A percentile compares a stretch with the other conserved stretches of the same genome.
Conservation (phyloP, 2,113 vertebrate genomes). For the Benitochromis conjunctus region DNA sequence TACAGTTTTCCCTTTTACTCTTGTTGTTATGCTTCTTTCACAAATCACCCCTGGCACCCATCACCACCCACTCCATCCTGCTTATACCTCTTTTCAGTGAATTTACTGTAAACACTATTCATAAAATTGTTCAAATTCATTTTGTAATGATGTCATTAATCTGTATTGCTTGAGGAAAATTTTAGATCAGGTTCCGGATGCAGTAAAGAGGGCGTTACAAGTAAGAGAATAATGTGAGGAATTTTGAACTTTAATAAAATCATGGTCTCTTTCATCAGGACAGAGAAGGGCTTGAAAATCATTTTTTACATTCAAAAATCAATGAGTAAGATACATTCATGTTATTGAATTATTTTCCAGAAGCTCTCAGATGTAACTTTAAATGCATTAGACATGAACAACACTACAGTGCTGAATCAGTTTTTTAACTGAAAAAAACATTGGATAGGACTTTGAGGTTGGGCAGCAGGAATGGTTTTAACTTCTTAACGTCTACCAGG, state of each 20-base stretch:
- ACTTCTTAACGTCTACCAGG: background rate
- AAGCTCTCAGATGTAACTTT: background rate
- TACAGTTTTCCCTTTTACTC: too few relatives aligned
- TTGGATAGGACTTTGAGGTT: background rate
- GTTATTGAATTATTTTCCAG: background rate
- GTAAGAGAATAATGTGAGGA: background rate
- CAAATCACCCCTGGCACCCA: background rate
- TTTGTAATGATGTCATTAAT: background rate
- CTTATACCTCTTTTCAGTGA: background rate
- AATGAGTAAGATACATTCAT: background rate
- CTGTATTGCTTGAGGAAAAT: background rate
- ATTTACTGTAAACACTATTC: background rate
- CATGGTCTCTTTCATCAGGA: background rate
- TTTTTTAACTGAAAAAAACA: background rate
- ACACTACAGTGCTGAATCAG: background rate
- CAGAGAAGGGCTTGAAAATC: background rate
- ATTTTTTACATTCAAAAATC: background rate
- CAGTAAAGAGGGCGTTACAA: background rate
- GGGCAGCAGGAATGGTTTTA: background rate
- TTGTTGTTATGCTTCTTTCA: background rate
- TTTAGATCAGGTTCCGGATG: background rate
- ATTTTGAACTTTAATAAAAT: background rate
- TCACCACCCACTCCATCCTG: background rate
- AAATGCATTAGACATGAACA: background rate
- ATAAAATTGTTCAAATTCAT: background rate